Evolutionary conservation across 2,888 invertebrate species (phyloP).

Genomic region (Dimorphilus gyrociliatus): DNA sequence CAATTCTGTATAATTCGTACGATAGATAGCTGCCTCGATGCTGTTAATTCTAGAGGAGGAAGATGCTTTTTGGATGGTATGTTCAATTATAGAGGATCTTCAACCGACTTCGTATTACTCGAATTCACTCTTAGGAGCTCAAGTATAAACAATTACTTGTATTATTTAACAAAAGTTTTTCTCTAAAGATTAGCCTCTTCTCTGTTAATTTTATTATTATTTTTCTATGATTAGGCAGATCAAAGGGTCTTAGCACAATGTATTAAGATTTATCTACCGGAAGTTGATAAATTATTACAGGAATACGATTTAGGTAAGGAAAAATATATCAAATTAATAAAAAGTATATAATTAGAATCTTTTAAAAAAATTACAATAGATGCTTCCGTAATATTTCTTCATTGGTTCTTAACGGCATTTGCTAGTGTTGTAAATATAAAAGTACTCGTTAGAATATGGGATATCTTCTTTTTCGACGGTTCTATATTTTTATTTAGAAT

Average conservation of each 20-base stretch:
- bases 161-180: background rate
- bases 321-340: slow-evolving; percentile 3
- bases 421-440: slow-evolving; percentile 92
- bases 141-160: no score
- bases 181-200: slow-evolving; percentile 1
- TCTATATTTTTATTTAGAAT: slow-evolving; percentile 83
- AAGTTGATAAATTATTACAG: slow-evolving; percentile 66
- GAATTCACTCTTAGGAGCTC: slow-evolving; percentile 58
- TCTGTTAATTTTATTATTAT: slow-evolving; percentile 3
- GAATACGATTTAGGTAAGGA: slow-evolving; percentile 52
- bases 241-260: slow-evolving; percentile 84
- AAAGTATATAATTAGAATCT: no score
- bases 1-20: slow-evolving; percentile 48
- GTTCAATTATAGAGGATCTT: slow-evolving; percentile 92
- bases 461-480: slow-evolving; percentile 87
- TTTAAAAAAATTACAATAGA: slow-evolving; percentile 44
- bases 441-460: slow-evolving; percentile 83
- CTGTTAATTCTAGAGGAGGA: slow-evolving; percentile 90
- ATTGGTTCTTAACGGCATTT: slow-evolving; percentile 93
- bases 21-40: slow-evolving; percentile 76
- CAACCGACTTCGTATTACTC: slow-evolving; percentile 94
- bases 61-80: slow-evolving; percentile 97
- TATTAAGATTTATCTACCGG: slow-evolving; percentile 71
- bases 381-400: slow-evolving; percentile 79
- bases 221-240: no score